Conservation (phyloP, 2,888 invertebrate species). For the Amiota minor region DNA sequence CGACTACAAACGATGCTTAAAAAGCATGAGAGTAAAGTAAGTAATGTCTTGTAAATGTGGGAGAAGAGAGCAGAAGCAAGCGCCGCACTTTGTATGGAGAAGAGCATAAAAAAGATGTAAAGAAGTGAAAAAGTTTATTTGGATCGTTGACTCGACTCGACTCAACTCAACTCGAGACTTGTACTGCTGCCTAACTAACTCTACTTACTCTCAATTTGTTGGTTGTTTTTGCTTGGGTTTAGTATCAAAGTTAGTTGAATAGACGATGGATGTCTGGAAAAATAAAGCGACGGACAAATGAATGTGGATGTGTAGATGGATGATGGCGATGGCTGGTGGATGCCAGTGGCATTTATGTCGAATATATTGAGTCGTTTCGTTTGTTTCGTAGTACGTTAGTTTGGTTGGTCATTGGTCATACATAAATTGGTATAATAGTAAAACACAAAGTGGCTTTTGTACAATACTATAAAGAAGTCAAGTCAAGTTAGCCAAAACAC, state of each 20-base stretch:
- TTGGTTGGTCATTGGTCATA: slow-evolving; percentile 7
- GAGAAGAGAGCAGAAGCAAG: too few relatives aligned
- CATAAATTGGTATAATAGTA: slow-evolving; percentile 2
- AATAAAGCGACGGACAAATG: neutral
- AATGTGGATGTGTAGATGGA: neutral
- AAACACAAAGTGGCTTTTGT: slow-evolving; percentile 16
- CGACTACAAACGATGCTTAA: slow-evolving; percentile 12
- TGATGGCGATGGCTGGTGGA: neutral
- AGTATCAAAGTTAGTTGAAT: neutral
- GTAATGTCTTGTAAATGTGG: neutral
- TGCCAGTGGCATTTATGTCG: slow-evolving; percentile 50
- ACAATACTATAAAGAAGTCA: slow-evolving; percentile 18
- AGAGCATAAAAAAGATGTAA: too few relatives aligned
- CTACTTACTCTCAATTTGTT: neutral
- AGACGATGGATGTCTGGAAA: slow-evolving; percentile 5
- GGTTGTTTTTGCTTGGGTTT: slow-evolving; percentile 3
- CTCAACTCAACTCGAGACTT: too few relatives aligned
- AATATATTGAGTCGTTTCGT: slow-evolving; percentile 32
- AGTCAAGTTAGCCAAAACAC: slow-evolving; percentile 6
- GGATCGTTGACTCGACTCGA: slow-evolving; percentile 18
- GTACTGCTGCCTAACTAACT: slow-evolving; percentile 1
- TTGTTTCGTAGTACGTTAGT: neutral
- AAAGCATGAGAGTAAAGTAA: neutral
- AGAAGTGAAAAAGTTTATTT: slow-evolving; percentile 11
- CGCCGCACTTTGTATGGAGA: neutral